phyloP scores from a whole-genome alignment of 1,140 invertebrate genomes.

The Luehdorfia chinensis region DNA sequence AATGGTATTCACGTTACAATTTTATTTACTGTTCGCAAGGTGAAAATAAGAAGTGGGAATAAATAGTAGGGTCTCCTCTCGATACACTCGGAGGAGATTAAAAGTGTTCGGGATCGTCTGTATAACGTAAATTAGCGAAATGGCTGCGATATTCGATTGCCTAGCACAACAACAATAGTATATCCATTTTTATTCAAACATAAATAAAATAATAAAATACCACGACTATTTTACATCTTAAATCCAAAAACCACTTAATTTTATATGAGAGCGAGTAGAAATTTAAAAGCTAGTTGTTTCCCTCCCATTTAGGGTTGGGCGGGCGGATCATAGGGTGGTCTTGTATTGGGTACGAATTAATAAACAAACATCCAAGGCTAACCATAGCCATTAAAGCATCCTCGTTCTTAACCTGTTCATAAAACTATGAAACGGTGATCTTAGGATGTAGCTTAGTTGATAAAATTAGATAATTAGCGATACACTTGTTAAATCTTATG shows the following conservation, averaged over 20 bases:
- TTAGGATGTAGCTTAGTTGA: too few relatives aligned
- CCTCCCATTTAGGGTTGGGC: conserved; percentile 58
- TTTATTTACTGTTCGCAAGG: conserved; percentile 65
- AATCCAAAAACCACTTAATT: conserved; percentile 52
- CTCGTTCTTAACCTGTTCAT: conserved; percentile 42
- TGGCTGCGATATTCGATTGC: conserved; percentile 35
- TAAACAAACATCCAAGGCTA: conserved; percentile 66
- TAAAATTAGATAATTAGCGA: too few relatives aligned
- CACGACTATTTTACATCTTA: conserved; percentile 18
- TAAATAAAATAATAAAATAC: conserved; percentile 15
- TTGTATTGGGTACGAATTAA: conserved; percentile 61
- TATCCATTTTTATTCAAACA: conserved; percentile 4
- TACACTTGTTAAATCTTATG: too few relatives aligned
- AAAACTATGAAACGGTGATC: too few relatives aligned
- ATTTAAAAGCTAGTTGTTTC: conserved; percentile 65
- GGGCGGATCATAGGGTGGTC: conserved; percentile 42
- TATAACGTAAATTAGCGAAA: conserved; percentile 65
- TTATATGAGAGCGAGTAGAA: conserved; percentile 33
- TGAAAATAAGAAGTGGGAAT: conserved; percentile 73
- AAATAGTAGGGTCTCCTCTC: conserved; percentile 66
- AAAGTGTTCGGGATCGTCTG: conserved; percentile 56
- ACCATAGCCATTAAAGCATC: conserved; percentile 42
- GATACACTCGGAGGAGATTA: conserved; percentile 73
- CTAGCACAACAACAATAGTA: conserved; percentile 7
- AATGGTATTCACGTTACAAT: conserved; percentile 21